Evolutionary conservation across 2,888 invertebrate genomes (phyloP), one percentile per base, ranked within the genome.

Genomic region (Patella depressa): DNA sequence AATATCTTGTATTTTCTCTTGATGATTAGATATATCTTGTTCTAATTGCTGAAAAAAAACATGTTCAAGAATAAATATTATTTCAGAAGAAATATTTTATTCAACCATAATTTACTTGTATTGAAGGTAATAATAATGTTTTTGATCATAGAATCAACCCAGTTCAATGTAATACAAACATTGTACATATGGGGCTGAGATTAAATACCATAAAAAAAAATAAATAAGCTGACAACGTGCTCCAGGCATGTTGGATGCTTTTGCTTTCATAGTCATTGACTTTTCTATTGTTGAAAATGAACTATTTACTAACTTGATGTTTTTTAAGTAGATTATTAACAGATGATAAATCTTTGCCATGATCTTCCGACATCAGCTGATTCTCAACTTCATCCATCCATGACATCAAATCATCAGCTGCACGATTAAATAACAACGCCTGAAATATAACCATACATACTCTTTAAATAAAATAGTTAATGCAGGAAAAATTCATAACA

Each of bases 331-430:
- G 93, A 85, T 95, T 96, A 15, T 95, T 95, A 0, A 97, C 97
- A 0, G 96, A 95, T 0, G 96, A 94, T 81, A 98, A 92, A 92
- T 98, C 98, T 89, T 96, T 96, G 78, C 98, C 98, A 85, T 95
- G 94, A 89, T 96, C 96, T 85, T 94, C 94, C 0, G 95, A 95
- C 83, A 94, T 93, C 69, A 96, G 91, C 84, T 96, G 96, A 19
- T 93, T 93, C 91, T 97, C 97, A 0, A 95, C 93, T 78, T 98
- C 98, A 86, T 97, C 97, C 92, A 98, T 95, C 98, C 98, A 99
- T 17, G 94, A 93, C 86, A 96, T 96, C 89, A 98, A 95, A 92
- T 99, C 98, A 87, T 98, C 98, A 76, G 98, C 92, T 0, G 96
- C 96, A 9, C 98, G 94, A 83, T 95, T 95, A 91, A 97, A 98